phyloP scores from a whole-genome alignment of 2,797 vertebrate species.

The Onychomys leucogaster region DNA sequence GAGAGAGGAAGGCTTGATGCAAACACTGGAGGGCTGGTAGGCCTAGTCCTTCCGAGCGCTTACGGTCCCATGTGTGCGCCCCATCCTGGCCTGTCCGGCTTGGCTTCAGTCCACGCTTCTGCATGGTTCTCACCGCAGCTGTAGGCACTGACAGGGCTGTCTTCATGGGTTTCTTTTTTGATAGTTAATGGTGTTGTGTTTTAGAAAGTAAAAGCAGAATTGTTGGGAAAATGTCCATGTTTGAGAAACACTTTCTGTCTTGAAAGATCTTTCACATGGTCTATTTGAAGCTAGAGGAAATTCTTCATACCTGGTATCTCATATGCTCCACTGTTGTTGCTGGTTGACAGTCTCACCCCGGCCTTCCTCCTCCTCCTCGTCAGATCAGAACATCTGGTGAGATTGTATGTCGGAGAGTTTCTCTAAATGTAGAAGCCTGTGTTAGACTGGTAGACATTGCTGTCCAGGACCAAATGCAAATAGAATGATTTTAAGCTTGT shows the following conservation, averaged over 20 bases:
- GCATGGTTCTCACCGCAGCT: rapidly evolving
- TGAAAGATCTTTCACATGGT: not conserved
- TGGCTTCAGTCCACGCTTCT: not conserved
- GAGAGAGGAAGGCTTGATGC: not conserved
- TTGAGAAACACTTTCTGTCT: not conserved
- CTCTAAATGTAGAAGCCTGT: not conserved
- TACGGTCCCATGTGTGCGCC: not conserved
- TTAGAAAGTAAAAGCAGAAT: not conserved
- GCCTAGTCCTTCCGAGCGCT: not conserved
- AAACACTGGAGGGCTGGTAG: not conserved
- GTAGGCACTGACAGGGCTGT: not conserved
- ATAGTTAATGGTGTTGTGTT: not conserved
- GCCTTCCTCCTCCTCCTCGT: not conserved
- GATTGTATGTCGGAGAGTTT: not conserved
- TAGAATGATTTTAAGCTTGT: not conserved
- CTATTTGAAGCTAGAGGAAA: not conserved
- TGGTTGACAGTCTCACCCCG: rapidly evolving
- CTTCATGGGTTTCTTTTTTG: no score
- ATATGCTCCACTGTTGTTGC: not conserved
- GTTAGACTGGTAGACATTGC: not conserved
- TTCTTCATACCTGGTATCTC: not conserved
- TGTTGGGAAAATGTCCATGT: not conserved
- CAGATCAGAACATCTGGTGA: not conserved
- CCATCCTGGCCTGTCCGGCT: rapidly evolving
- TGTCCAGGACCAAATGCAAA: not conserved